phyloP scores from a whole-genome alignment of 2,113 vertebrate genomes.

The Gymnogyps californianus region DNA sequence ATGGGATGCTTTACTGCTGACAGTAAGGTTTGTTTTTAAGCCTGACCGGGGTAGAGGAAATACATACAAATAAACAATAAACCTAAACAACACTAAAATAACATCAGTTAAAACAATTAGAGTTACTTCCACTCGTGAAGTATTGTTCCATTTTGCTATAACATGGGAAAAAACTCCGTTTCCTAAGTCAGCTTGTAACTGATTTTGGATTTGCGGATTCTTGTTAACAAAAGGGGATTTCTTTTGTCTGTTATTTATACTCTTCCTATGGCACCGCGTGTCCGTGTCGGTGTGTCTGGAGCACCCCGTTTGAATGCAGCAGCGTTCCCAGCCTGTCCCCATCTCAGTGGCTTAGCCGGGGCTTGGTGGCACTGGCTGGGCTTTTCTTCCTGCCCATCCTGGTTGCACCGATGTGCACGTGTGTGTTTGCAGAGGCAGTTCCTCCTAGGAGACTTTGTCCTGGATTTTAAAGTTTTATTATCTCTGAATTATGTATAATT shows the following conservation, averaged over 20 bases:
- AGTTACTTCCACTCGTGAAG: slow-evolving; percentile 57
- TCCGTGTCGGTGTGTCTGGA: background rate
- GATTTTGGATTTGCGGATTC: slow-evolving; percentile 52
- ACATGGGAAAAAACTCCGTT: slow-evolving; percentile 73
- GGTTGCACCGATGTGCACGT: background rate
- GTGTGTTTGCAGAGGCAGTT: background rate
- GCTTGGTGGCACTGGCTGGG: background rate
- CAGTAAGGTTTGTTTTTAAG: slow-evolving; percentile 43
- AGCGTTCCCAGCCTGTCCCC: background rate
- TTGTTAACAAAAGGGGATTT: slow-evolving; percentile 70
- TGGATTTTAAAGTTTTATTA: slow-evolving; percentile 21
- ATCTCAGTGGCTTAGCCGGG: background rate
- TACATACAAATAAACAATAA: slow-evolving; percentile 77
- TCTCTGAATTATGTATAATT: background rate
- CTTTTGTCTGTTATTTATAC: slow-evolving; percentile 65
- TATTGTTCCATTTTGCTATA: slow-evolving; percentile 71
- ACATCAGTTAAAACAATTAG: slow-evolving; percentile 78
- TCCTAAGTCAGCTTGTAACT: slow-evolving; percentile 67
- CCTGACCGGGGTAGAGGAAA: slow-evolving; percentile 70
- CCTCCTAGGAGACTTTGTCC: background rate
- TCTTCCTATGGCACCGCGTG: slow-evolving; percentile 38
- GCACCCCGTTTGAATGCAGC: background rate
- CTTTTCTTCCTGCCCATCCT: background rate
- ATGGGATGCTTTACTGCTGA: background rate
- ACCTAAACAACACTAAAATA: slow-evolving; percentile 78